Base-by-base conservation (phyloP, 2,797 vertebrate genomes). In the Esox lucius region DNA sequence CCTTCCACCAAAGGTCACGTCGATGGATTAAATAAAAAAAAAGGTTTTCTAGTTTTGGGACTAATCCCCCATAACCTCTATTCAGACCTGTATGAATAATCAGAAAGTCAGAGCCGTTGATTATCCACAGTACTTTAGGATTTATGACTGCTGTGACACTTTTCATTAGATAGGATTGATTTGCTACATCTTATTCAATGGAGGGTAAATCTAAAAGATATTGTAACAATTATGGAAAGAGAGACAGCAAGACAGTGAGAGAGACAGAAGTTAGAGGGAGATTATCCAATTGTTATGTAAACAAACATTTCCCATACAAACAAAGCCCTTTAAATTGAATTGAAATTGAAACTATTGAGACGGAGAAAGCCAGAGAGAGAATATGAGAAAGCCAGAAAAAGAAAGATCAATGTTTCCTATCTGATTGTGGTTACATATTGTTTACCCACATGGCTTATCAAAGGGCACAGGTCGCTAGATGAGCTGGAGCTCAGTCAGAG, bases 401-500 rank as follows among this genome's bases (percentile, higher is more conserved):
- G 69, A 71, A 28, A 31, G 17, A 71, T 53, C 24, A 53, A 31
- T 70, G 5, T 17, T 16, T 31, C 31, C 83, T 70, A 79, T 81
- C 70, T 70, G 24, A 81, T 2, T 46, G 59, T n/a, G 0, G 71
- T 79, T 68, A 7, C 61, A 67, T 64, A 80, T 70, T 87, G 76
- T 87, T 87, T 82, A 78, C 53, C 0, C 6, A 73, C 75, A 13
- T 71, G 75, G 51, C 75, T 91, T 87, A 91, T 90, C 89, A 70
- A 62, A 75, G 78, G 66, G 48, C 86, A 83, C 51, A 79, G 84
- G 79, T 87, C 74, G 84, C 3, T 70, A 28, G 74, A 80, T 88
- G 90, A 91, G 86, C 76, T 90, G 89, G 89, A 90, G 56, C 80
- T 76, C 68, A 62, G 26, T 39, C 24, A 77, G 15, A 72, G 83